A percentile compares a stretch with the other conserved stretches of the same genome.
These are phyloP conservation scores for Listronotus oregonensis DNA, from an alignment of 1,140 invertebrate genomes.

Conservation along the genomic window DNA sequence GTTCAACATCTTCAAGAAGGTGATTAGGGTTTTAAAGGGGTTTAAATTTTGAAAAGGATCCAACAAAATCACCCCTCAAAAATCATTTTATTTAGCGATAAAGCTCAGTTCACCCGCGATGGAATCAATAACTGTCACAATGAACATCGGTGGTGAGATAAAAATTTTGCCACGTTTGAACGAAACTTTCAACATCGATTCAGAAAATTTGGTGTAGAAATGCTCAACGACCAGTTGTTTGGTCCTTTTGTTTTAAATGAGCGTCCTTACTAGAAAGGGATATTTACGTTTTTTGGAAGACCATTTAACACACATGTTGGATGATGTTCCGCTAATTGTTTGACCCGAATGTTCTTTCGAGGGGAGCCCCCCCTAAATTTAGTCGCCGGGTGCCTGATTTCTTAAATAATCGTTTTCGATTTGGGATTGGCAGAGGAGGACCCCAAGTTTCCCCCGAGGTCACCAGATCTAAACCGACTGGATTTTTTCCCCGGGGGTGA, in stretches of 20 bases:
- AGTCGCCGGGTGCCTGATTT: no score
- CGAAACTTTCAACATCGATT: conserved; percentile 12
- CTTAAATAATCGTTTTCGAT: conserved; percentile 5
- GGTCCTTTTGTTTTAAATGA: conserved; percentile 14
- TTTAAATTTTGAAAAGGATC: conserved; percentile 12
- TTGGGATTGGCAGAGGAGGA: conserved; percentile 17
- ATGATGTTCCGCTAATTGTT: conserved; percentile 25
- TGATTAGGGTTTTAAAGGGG: conserved; percentile 12
- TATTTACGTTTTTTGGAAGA: conserved; percentile 21
- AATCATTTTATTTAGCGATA: conserved; percentile 19
- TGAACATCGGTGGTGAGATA: conserved; percentile 23
- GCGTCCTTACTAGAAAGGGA: no score
- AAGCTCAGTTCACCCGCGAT: background rate
- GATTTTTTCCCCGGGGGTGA: conserved; percentile 1
- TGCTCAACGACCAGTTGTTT: conserved; percentile 10
- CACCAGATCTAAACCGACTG: background rate
- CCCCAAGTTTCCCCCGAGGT: conserved; percentile 15
- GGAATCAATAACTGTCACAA: conserved; percentile 16
- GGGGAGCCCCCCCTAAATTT: conserved; percentile 8
- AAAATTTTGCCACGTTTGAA: conserved; percentile 19
- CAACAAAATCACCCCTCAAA: conserved; percentile 15
- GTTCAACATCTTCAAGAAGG: background rate
- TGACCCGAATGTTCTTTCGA: conserved; percentile 23
- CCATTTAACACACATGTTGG: conserved; percentile 8
- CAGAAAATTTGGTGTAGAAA: conserved; percentile 1